Conservation (phyloP, 2,888 invertebrate species). For the Amblyjoppa fuscipennis region DNA sequence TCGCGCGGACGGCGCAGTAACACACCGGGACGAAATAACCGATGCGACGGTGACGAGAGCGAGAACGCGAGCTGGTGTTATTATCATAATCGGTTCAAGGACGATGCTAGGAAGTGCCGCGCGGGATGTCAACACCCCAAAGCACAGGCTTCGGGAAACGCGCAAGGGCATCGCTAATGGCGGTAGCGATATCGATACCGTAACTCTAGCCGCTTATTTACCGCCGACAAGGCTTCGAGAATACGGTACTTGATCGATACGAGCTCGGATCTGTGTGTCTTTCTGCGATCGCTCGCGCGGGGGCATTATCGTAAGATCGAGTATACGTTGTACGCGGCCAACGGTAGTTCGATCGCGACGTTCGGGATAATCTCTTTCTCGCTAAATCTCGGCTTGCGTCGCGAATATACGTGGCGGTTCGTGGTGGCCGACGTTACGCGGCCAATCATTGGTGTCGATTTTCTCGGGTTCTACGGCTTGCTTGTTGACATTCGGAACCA, state of each 20-base stretch:
- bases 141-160: background rate
- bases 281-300: background rate
- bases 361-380: conserved; percentile 71
- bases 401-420: conserved; percentile 77
- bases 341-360: conserved; percentile 76
- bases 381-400: conserved; percentile 76
- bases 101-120: background rate
- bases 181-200: background rate
- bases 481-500: conserved; percentile 75
- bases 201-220: background rate
- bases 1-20: background rate
- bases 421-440: conserved; percentile 77
- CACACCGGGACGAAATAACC: background rate
- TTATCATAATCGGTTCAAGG: background rate
- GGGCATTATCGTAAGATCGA: background rate
- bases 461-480: conserved; percentile 76
- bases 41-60: background rate
- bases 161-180: conserved; percentile 4
- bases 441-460: conserved; percentile 80
- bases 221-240: background rate
- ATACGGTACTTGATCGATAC: background rate
- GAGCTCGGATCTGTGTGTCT: background rate
- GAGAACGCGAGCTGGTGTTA: background rate
- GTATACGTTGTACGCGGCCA: conserved; percentile 78
- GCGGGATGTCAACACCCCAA: background rate